phyloP scores from a whole-genome alignment of 2,888 invertebrate genomes.

The Synanthedon myopaeformis region DNA sequence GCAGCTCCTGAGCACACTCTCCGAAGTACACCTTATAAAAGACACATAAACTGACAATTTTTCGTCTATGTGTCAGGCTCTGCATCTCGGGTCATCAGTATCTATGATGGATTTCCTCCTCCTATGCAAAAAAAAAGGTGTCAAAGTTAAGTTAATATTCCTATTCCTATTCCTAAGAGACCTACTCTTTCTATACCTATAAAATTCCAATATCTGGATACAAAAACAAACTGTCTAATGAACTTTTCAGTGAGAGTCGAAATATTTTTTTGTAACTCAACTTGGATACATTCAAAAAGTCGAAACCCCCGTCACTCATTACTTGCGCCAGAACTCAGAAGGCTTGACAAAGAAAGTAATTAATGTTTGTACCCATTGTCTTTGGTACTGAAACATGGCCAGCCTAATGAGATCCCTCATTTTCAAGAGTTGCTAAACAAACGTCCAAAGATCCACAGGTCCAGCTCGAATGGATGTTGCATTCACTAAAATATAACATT shows the following conservation, averaged over 20 bases:
- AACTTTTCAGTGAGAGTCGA: too few species aligned
- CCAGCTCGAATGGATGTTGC: conserved; percentile 27
- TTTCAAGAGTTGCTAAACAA: conserved; percentile 9
- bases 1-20: too few species aligned
- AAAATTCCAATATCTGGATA: too few species aligned
- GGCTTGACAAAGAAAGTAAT: conserved; percentile 56
- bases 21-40: too few species aligned
- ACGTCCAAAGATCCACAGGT: conserved; percentile 18
- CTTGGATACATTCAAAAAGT: neutral
- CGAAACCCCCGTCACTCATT: conserved; percentile 8
- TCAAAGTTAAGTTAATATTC: neutral
- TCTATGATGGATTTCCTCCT: too few species aligned
- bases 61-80: too few species aligned
- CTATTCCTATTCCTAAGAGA: too few species aligned
- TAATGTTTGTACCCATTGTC: conserved; percentile 62
- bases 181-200: too few species aligned
- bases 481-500: conserved; percentile 47
- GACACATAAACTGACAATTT: too few species aligned
- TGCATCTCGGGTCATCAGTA: too few species aligned
- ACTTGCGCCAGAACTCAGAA: conserved; percentile 22
- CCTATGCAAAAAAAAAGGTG: too few species aligned
- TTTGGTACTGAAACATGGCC: conserved; percentile 39
- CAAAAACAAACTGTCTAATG: too few species aligned
- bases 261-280: neutral
- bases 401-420: conserved; percentile 19